These are phyloP conservation scores for Epirrhoe alternata DNA, from an alignment of 2,888 invertebrate genomes.

Conservation along the genomic window DNA sequence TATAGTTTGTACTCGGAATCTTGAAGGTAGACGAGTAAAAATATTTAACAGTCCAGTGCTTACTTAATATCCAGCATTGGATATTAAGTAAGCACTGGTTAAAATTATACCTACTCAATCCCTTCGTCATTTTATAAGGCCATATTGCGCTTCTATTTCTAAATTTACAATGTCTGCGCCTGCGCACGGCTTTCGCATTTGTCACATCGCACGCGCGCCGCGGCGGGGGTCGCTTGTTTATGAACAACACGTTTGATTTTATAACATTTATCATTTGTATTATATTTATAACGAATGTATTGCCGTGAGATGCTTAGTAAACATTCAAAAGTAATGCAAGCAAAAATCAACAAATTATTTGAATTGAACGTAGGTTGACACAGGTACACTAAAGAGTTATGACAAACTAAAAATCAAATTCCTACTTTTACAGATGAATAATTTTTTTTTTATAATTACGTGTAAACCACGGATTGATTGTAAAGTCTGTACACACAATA, in stretches of 20 bases:
- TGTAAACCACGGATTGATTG: neutral
- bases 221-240: conserved; percentile 41
- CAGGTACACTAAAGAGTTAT: too few relatives aligned
- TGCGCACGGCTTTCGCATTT: conserved; percentile 41
- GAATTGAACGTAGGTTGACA: too few relatives aligned
- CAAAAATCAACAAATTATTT: too few relatives aligned
- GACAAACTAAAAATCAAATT: too few relatives aligned
- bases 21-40: too few relatives aligned
- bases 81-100: too few relatives aligned
- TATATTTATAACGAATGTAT: conserved; percentile 17
- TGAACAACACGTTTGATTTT: conserved; percentile 43
- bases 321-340: too few relatives aligned
- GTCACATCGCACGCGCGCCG: conserved; percentile 32
- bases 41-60: too few relatives aligned
- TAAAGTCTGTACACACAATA: neutral
- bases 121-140: neutral
- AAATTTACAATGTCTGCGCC: conserved; percentile 21
- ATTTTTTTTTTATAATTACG: too few relatives aligned
- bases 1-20: too few relatives aligned
- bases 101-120: neutral
- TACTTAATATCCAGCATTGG: too few relatives aligned
- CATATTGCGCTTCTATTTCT: conserved; percentile 1
- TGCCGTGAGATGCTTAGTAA: conserved; percentile 10
- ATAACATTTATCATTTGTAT: conserved; percentile 37
- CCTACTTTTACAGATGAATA: too few relatives aligned